These are phyloP conservation scores for Caenorhabditis sulstoni DNA, from an alignment of 2,888 invertebrate species.

Conservation along the genomic window DNA sequence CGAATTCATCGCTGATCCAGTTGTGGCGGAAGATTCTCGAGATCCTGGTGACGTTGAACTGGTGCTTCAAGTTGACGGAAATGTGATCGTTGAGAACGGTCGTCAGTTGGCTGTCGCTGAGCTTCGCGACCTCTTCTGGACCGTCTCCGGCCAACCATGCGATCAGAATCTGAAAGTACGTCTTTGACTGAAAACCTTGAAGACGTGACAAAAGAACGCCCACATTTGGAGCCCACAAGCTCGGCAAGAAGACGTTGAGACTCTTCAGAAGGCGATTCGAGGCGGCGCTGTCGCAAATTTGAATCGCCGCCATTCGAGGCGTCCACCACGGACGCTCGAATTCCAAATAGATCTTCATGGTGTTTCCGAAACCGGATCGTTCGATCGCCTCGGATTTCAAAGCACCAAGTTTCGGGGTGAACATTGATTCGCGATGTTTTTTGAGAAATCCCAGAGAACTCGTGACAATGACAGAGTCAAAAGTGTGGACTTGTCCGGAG, in stretches of 20 bases:
- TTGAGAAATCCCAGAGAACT: constrained; percentile 73
- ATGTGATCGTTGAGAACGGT: constrained; percentile 16
- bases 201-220: not conserved
- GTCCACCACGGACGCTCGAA: constrained; percentile 73
- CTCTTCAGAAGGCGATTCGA: constrained; percentile 4
- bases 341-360: constrained; percentile 71
- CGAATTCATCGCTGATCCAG: constrained; percentile 55
- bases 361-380: constrained; percentile 65
- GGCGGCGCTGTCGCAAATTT: constrained; percentile 26
- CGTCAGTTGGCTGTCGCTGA: constrained; percentile 22
- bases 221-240: constrained; percentile 58
- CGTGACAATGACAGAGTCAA: constrained; percentile 73
- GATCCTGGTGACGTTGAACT: constrained; percentile 15
- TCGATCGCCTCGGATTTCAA: constrained; percentile 64
- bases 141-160: constrained; percentile 69
- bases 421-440: constrained; percentile 53
- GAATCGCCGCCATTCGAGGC: constrained; percentile 39
- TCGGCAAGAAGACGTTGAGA: constrained; percentile 66
- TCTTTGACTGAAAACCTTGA: too few species aligned
- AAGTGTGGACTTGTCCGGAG: constrained; percentile 14
- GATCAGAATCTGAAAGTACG: constrained; percentile 60
- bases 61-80: not conserved
- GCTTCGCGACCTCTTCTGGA: constrained; percentile 7
- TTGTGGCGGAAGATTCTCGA: constrained; percentile 43
- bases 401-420: constrained; percentile 64